A percentile compares a stretch with the other conserved stretches of the same genome.
Evolutionary conservation across 2,888 invertebrate genomes (phyloP).

Genomic region (Microplitis manilae): DNA sequence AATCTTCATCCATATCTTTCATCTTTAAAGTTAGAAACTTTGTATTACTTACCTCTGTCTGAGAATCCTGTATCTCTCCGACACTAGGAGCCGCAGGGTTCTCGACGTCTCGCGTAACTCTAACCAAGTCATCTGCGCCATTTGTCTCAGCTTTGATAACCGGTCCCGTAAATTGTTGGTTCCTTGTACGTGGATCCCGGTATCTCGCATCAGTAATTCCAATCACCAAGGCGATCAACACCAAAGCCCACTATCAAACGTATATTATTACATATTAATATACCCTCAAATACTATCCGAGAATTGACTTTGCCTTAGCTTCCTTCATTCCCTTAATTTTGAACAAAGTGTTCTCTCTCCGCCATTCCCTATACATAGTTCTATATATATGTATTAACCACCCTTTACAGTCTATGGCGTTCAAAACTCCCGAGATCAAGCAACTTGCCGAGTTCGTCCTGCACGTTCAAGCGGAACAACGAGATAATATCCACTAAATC

Average conservation of each 20-base stretch:
- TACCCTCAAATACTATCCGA: not conserved
- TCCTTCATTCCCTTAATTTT: not conserved
- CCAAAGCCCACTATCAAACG: constrained; percentile 52
- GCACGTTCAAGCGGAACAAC: constrained; percentile 59
- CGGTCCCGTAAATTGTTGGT: constrained; percentile 40
- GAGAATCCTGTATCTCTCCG: constrained; percentile 16
- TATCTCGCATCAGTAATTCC: constrained; percentile 51
- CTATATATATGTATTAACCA: not conserved
- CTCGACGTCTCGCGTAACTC: constrained; percentile 50
- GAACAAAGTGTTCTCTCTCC: not conserved
- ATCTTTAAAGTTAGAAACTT: constrained; percentile 24
- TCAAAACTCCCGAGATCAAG: not conserved
- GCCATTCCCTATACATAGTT: not conserved
- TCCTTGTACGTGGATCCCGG: constrained; percentile 56
- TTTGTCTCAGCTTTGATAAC: constrained; percentile 4
- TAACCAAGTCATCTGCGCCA: constrained; percentile 44
- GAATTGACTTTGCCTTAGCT: not conserved
- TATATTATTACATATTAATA: constrained; percentile 50
- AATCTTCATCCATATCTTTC: not conserved
- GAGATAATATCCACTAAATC: constrained; percentile 63
- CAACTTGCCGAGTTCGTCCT: constrained; percentile 34
- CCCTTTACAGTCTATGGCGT: not conserved
- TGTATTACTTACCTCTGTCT: constrained; percentile 27
- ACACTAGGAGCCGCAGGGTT: constrained; percentile 45
- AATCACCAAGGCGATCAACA: constrained; percentile 55